Conservation (phyloP, 1,140 invertebrate genomes). For the Tribolium madens region DNA sequence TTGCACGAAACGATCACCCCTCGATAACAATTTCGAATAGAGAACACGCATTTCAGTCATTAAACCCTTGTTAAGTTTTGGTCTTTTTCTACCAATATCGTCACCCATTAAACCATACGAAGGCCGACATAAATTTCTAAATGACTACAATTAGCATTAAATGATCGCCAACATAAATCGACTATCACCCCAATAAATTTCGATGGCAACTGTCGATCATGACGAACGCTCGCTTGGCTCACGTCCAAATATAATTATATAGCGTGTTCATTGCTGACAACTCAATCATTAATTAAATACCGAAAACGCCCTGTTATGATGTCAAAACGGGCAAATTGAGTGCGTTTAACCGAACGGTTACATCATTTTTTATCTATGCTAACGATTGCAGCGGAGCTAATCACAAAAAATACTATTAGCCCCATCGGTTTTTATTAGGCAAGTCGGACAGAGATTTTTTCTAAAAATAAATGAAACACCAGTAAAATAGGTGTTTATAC, state of each 20-base stretch:
- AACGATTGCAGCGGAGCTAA: too few relatives aligned
- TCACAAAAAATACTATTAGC: too few relatives aligned
- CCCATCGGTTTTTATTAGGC: too few relatives aligned
- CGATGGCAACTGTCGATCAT: slow-evolving; percentile 41
- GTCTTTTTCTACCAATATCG: slow-evolving; percentile 20
- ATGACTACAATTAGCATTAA: slow-evolving; percentile 44
- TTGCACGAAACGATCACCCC: slow-evolving; percentile 8
- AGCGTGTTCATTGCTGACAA: slow-evolving; percentile 31
- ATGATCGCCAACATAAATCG: slow-evolving; percentile 40
- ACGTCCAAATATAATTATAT: slow-evolving; percentile 46
- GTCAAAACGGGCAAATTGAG: slow-evolving; percentile 27
- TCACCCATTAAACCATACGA: slow-evolving; percentile 28
- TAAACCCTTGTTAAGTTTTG: slow-evolving; percentile 37
- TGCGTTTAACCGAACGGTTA: background rate
- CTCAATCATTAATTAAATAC: slow-evolving; percentile 34
- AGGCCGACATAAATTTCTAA: slow-evolving; percentile 41
- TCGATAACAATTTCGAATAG: slow-evolving; percentile 22
- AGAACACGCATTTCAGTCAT: slow-evolving; percentile 31
- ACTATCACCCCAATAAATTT: slow-evolving; percentile 40
- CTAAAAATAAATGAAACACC: too few relatives aligned
- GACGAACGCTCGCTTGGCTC: slow-evolving; percentile 25
- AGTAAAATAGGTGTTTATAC: too few relatives aligned
- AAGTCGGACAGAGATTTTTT: too few relatives aligned
- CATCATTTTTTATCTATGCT: slow-evolving; percentile 16
- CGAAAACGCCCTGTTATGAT: slow-evolving; percentile 28